These are phyloP conservation scores for Eidolon dupreanum DNA, from an alignment of 2,797 vertebrate species.

Conservation along the genomic window DNA sequence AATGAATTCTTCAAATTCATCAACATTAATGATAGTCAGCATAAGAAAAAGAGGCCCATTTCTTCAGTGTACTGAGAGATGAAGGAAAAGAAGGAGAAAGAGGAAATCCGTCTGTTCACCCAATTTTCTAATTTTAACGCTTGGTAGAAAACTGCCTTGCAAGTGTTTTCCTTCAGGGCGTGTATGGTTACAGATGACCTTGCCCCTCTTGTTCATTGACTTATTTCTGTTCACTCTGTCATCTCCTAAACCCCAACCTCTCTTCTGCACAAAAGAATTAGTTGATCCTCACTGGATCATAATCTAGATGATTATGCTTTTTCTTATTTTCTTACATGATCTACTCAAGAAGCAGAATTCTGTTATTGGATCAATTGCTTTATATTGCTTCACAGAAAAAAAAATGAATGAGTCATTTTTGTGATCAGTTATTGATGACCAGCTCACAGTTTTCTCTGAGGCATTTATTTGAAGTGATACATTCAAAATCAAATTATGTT, in stretches of 20 bases:
- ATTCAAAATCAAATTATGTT: neutral
- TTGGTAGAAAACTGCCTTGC: neutral
- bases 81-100: neutral
- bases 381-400: neutral
- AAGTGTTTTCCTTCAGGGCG: neutral
- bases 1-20: neutral
- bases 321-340: neutral
- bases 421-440: neutral
- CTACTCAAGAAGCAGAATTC: neutral
- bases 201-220: neutral
- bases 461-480: neutral
- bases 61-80: neutral
- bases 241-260: fast-evolving
- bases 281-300: neutral
- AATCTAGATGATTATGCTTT: neutral
- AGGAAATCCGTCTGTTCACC: neutral
- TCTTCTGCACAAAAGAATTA: neutral
- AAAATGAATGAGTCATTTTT: neutral
- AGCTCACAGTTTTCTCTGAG: neutral
- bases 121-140: neutral
- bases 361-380: neutral
- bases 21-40: neutral
- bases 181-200: neutral
- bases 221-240: fast-evolving
- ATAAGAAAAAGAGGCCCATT: neutral